Base-by-base conservation (phyloP, 2,113 vertebrate genomes). In the Pleuronectes platessa region DNA sequence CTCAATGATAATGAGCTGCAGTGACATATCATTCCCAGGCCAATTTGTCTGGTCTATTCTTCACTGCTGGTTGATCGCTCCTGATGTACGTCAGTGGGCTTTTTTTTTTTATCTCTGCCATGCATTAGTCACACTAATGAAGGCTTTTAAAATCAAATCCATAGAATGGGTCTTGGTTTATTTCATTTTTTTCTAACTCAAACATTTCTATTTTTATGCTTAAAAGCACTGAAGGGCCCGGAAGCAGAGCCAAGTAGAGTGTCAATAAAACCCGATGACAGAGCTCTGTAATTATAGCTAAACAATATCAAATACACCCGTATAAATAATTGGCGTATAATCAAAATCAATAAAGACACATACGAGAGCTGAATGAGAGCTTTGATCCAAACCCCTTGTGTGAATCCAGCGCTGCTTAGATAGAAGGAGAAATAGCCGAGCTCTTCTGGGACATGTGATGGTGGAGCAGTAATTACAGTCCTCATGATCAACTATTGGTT, bases 301-400 rank as follows among this genome's bases (percentile, higher is more conserved):
- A 71, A 78, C 69, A 45, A 83, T 68, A 66, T 64, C 59, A 73
- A 76, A 76, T 2, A 62, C 45, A 73, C 45, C 74, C 72, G 70
- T 72, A 74, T 81, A 45, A 75, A 72, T 84, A 68, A 86, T 74
- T 78, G 68, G 55, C 61, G 2, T 37, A 56, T 47, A 72, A 72
- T 78, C 53, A 83, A 68, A 82, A 82, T 73, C 70, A 69, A 84
- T 84, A 71, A 55, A 71, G 24, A 78, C 66, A 76, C 66, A 58
- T 68, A 73, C 18, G 31, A 65, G 68, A 49, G 45, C 45, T 49
- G 45, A 6, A 49, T 5, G 45, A 17, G 14, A 49, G 64, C 47
- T 78, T 71, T 84, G 63, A 84, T 71, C 47, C 37, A 76, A 76
- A 49, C 45, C 3, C 47, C 2, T 23, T 23, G 35, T 3, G 15